Conservation (phyloP, 2,113 vertebrate genomes). For the Danionella cerebrum region DNA sequence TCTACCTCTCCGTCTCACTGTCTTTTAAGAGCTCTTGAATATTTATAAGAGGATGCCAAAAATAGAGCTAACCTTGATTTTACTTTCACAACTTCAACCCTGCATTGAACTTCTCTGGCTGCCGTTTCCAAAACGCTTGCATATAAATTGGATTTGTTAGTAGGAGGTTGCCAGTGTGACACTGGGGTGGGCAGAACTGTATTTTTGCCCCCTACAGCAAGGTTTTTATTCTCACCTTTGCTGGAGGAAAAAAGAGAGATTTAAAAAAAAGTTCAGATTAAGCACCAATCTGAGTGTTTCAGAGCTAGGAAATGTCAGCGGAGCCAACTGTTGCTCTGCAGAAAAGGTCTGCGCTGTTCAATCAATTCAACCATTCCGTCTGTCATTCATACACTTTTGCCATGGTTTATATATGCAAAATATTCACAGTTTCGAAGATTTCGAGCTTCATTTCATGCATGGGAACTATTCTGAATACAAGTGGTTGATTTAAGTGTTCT, state of each 20-base stretch:
- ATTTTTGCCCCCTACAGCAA: constrained; percentile 14
- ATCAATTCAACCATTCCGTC: background rate
- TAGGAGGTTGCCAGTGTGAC: constrained; percentile 32
- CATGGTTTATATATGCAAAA: no score
- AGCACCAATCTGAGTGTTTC: constrained; percentile 11
- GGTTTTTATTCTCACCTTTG: constrained; percentile 38
- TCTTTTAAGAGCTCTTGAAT: constrained; percentile 52
- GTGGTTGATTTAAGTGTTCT: no score
- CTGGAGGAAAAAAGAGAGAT: constrained; percentile 3
- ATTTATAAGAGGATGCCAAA: constrained; percentile 55
- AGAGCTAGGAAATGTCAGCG: constrained; percentile 35
- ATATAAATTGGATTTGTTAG: constrained; percentile 36
- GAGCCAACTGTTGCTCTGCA: constrained; percentile 25
- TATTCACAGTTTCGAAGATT: background rate
- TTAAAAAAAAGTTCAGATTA: constrained; percentile 10
- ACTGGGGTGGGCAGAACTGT: constrained; percentile 25
- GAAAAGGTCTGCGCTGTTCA: constrained; percentile 21
- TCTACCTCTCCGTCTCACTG: constrained; percentile 28
- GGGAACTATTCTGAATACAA: no score
- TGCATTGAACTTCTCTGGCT: constrained; percentile 34
- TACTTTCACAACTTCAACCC: constrained; percentile 42
- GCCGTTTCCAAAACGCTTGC: constrained; percentile 35
- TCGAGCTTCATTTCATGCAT: no score
- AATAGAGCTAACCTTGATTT: constrained; percentile 59
- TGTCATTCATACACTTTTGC: no score